Evolutionary conservation across 2,797 vertebrate genomes (phyloP).

Genomic region (Dendrocincla tyrannina): DNA sequence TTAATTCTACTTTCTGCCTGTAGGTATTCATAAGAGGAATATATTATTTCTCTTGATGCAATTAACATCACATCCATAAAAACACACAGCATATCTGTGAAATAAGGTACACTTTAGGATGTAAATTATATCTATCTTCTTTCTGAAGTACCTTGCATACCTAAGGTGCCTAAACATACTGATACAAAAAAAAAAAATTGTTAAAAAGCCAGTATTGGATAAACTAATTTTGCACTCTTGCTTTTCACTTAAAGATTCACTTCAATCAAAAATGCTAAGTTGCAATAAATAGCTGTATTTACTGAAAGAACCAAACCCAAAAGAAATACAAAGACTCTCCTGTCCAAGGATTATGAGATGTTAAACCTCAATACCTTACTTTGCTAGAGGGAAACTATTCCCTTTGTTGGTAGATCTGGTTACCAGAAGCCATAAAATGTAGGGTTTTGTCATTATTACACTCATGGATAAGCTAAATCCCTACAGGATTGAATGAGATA

Average conservation of each 20-base stretch:
- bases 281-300: neutral
- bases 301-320: neutral
- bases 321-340: neutral
- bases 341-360: slow-evolving; percentile 21
- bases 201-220: neutral
- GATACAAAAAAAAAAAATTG: neutral
- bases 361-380: slow-evolving; percentile 34
- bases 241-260: neutral
- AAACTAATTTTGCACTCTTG: neutral
- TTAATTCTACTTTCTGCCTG: neutral
- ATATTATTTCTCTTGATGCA: neutral
- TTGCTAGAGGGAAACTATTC: slow-evolving; percentile 23
- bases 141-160: neutral
- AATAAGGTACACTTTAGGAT: neutral
- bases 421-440: slow-evolving; percentile 20
- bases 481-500: slow-evolving; percentile 11
- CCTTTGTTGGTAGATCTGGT: slow-evolving; percentile 60
- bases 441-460: slow-evolving; percentile 11
- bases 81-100: neutral
- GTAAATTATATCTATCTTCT: neutral
- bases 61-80: neutral
- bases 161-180: neutral
- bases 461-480: slow-evolving; percentile 38
- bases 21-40: neutral
- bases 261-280: neutral